phyloP scores from a whole-genome alignment of 2,888 invertebrate genomes.

The Idaea straminata region DNA sequence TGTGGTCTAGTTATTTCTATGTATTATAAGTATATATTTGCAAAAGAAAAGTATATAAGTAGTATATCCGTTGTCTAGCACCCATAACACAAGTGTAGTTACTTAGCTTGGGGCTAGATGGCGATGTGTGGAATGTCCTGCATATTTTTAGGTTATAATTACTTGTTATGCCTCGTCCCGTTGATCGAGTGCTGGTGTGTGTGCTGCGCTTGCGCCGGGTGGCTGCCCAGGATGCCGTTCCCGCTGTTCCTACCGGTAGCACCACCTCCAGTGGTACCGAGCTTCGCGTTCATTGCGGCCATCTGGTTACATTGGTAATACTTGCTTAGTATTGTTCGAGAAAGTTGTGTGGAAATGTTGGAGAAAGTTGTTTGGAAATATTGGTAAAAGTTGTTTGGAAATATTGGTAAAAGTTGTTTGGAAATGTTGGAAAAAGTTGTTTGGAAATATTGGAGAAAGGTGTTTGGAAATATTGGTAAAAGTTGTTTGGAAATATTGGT shows the following conservation, averaged over 20 bases:
- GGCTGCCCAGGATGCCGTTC: slow-evolving; percentile 58
- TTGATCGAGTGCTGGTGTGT: slow-evolving; percentile 22
- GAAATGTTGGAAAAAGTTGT: no score
- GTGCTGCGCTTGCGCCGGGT: slow-evolving; percentile 42
- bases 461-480: no score
- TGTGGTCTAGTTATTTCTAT: no score
- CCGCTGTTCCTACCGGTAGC: slow-evolving; percentile 52
- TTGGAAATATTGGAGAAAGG: no score
- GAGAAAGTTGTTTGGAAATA: background rate
- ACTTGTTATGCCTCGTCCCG: background rate
- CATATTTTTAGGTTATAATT: background rate
- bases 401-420: no score
- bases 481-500: no score
- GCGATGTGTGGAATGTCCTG: no score
- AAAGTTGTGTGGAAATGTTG: background rate
- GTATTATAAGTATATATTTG: no score
- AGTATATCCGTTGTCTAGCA: no score
- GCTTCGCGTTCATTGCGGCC: slow-evolving; percentile 45
- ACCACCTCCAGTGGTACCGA: slow-evolving; percentile 22
- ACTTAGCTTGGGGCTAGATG: no score
- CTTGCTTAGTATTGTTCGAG: background rate
- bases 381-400: background rate
- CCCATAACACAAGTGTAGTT: no score
- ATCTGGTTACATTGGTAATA: slow-evolving; percentile 46
- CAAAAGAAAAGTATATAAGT: no score